Conservation (phyloP, 2,113 vertebrate species). For the Sitta europaea region DNA sequence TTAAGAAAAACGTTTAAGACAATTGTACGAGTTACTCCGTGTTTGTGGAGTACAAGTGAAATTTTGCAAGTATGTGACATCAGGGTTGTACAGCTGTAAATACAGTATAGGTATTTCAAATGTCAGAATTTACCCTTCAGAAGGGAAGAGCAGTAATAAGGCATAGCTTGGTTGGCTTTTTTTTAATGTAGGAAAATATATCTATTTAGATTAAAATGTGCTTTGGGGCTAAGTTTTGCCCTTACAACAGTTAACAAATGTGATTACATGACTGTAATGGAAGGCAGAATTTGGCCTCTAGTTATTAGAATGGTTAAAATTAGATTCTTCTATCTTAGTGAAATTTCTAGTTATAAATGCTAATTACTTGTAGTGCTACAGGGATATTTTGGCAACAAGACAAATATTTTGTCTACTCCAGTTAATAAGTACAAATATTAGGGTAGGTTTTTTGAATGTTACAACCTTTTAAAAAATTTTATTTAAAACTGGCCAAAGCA, state of each 20-base stretch:
- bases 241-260: background rate
- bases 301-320: background rate
- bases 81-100: conserved; percentile 65
- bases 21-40: background rate
- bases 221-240: background rate
- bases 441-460: background rate
- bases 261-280: background rate
- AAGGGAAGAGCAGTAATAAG: conserved; percentile 29
- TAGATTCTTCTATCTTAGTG: conserved; percentile 18
- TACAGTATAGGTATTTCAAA: conserved; percentile 60
- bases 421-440: background rate
- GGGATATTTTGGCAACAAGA: background rate
- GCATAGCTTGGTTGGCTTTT: background rate
- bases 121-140: conserved; percentile 62
- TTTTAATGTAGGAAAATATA: background rate
- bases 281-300: background rate
- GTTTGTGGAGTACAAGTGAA: background rate
- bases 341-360: background rate
- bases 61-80: background rate
- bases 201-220: background rate
- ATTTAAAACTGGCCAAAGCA: background rate
- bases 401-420: background rate
- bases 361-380: conserved; percentile 1
- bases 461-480: background rate
- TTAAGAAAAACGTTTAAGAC: background rate